Percentiles rank a stretch among this genome's conserved stretches.
Conservation (phyloP, 1,140 invertebrate genomes). For the Cylas formicarius region DNA sequence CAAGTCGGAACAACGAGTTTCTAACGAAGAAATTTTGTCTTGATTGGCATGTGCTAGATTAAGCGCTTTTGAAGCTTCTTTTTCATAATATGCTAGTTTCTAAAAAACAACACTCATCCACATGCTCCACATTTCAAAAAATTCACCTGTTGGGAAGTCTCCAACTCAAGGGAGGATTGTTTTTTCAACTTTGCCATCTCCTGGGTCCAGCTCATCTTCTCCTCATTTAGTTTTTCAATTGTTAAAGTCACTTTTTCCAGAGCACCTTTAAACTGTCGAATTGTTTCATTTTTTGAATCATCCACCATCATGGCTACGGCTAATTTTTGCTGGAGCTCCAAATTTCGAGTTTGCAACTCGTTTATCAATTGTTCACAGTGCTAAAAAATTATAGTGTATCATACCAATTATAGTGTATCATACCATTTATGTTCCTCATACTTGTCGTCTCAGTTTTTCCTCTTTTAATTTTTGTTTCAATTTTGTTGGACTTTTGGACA, state of each 20-base stretch:
- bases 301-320: slow-evolving; percentile 71
- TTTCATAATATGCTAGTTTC: slow-evolving; percentile 56
- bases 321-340: slow-evolving; percentile 70
- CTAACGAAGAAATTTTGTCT: slow-evolving; percentile 49
- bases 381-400: slow-evolving; percentile 39
- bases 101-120: slow-evolving; percentile 30
- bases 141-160: slow-evolving; percentile 29
- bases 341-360: slow-evolving; percentile 58
- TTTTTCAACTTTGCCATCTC: slow-evolving; percentile 29
- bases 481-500: slow-evolving; percentile 21
- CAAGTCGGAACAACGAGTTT: slow-evolving; percentile 27
- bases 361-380: slow-evolving; percentile 72
- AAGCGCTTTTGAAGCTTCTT: slow-evolving; percentile 58
- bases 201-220: slow-evolving; percentile 26
- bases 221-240: slow-evolving; percentile 35
- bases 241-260: slow-evolving; percentile 40
- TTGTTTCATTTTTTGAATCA: slow-evolving; percentile 61
- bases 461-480: slow-evolving; percentile 59
- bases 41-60: slow-evolving; percentile 59
- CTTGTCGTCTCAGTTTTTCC: slow-evolving; percentile 62
- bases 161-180: slow-evolving; percentile 31
- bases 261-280: slow-evolving; percentile 54
- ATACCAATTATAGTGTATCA: slow-evolving; percentile 2
- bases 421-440: slow-evolving; percentile 5
- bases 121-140: slow-evolving; percentile 5